Base-by-base conservation (phyloP, 2,113 vertebrate genomes). In the Nycticryphes semicollaris region DNA sequence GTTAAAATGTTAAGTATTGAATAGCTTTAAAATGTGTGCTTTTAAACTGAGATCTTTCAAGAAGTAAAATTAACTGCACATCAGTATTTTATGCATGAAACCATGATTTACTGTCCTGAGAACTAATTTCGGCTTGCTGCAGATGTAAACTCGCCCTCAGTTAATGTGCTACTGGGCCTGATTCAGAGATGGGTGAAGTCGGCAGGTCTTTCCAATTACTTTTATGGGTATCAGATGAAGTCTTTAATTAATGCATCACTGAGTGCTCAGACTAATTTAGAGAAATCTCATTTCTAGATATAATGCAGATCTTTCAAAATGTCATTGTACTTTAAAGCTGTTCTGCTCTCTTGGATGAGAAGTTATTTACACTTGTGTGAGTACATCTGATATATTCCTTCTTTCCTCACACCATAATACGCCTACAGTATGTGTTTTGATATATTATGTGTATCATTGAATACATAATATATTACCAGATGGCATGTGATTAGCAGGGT, bases 401-500 rank as follows among this genome's bases (percentile, higher is more conserved):
- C 84, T 84, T 91, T 89, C n/a, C 82, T 94, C 54, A 62, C 82
- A 90, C 94, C 59, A 23, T 94, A 94, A 79, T 93, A 95, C 91
- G 89, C 92, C 91, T 92, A 63, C 89, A 89, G 92, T 84, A 91
- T 96, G 95, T 94, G 91, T 96, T 96, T 97, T 92, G 91, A 89
- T 96, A 91, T 91, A 89, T 95, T 94, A 92, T 89, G 89, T 94
- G 95, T 96, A 89, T 96, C 93, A 94, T 94, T 91, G 91, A 93
- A 96, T 96, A 93, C 70, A 94, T 94, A 96, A 96, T 97, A 82
- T 92, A 94, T 95, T 93, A 91, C 92, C 96, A 96, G 91, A 95
- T 95, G 96, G 92, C 62, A 66, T 53, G 57, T 91, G 94, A 94
- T 95, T 96, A 94, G 84, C 91, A 96, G 87, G 89, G 93, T 94